Evolutionary conservation across 1,140 invertebrate species (phyloP).

Genomic region (Dendrolimus punctatus): DNA sequence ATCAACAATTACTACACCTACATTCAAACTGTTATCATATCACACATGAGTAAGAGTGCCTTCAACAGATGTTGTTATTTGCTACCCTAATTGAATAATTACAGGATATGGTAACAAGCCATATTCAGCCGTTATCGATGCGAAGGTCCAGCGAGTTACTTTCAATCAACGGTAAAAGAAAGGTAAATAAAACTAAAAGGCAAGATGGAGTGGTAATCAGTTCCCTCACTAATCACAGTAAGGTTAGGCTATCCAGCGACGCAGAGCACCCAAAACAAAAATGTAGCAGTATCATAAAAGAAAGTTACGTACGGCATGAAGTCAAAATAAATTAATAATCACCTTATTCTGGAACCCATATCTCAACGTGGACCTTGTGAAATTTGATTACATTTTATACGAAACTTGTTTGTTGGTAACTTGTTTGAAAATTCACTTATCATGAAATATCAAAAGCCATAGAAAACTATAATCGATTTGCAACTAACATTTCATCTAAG

Average conservation of each 20-base stretch:
- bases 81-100: not conserved
- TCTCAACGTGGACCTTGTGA: conserved; percentile 45
- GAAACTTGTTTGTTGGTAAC: conserved; percentile 18
- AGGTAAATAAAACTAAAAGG: conserved; percentile 20
- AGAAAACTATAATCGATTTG: conserved; percentile 34
- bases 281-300: too few relatives aligned
- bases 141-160: too few relatives aligned
- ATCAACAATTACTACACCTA: too few relatives aligned
- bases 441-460: conserved; percentile 49
- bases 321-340: conserved; percentile 15
- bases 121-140: too few relatives aligned
- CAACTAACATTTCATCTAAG: conserved; percentile 31
- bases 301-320: too few relatives aligned
- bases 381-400: conserved; percentile 49
- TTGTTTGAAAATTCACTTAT: conserved; percentile 27
- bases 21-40: too few relatives aligned
- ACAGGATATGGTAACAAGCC: not conserved
- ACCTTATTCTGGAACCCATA: conserved; percentile 65
- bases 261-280: too few relatives aligned
- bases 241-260: not conserved
- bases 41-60: too few relatives aligned
- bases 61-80: not conserved
- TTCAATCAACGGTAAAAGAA: conserved; percentile 3
- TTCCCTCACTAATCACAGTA: not conserved
- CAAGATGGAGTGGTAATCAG: conserved; percentile 20